Base-by-base conservation (phyloP, 1,140 invertebrate species). In the Drusus annulatus region DNA sequence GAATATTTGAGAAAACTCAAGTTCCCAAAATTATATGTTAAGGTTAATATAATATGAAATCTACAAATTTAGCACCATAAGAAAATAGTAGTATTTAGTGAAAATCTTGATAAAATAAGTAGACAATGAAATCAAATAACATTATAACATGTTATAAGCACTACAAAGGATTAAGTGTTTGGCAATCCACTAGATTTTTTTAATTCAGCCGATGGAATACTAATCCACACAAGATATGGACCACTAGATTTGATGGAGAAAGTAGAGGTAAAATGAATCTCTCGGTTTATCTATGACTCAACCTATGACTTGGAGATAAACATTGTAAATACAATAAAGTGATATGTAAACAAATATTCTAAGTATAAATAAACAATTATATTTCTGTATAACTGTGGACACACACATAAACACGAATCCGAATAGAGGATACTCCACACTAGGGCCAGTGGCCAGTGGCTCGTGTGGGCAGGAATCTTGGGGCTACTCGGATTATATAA, bases 321-420 rank as follows among this genome's bases (percentile, higher is more conserved):
- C 60, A 63, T 28, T 63, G 23, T 63, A 23, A 63, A n/a, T 65
- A 65, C 62, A 65, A 36, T 65, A 31, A 65, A 31, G 62, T 65
- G 62, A 65, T 65, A 65, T 65, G 62, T 65, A 65, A 65, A 65
- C 25, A 65, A 65, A 65, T 65, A 65, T 65, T 65, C 62, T 65
- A 65, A 65, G 45, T 36, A 65, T 65, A 65, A 31, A 65, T 65
- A 65, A 65, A 65, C 25, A 65, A 65, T 65, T 25, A 65, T 65
- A 65, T 65, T 23, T 63, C 10, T 56, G 19, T 21, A 56, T 56
- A 21, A 56, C n/a, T 56, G 54, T 56, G 54, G n/a, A 36, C 62
- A 65, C 25, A 31, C 19, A 56, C 19, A 23, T 10, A 19, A 19
- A 60, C 19, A 19, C 21, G 36, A 45, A 45, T 45, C 36, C 36